phyloP scores from a whole-genome alignment of 2,888 invertebrate species.

The Rosalia funebris region DNA sequence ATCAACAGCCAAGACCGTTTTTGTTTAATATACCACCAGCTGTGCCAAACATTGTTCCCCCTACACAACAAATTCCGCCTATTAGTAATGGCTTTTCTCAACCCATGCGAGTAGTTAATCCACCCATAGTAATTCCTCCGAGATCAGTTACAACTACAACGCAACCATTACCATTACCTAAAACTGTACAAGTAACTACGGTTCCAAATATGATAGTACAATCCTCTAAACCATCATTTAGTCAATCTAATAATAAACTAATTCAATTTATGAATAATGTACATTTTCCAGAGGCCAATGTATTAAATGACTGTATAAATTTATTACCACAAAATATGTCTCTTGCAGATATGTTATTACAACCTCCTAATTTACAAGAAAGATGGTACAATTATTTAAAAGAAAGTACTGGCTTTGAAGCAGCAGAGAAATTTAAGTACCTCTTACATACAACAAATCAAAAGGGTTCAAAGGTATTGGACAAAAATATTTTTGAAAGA shows the following conservation, averaged over 20 bases:
- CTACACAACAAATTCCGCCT: conserved; percentile 35
- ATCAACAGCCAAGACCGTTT: conserved; percentile 45
- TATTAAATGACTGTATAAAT: conserved; percentile 58
- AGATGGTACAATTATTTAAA: conserved; percentile 68
- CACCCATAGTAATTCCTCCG: conserved; percentile 45
- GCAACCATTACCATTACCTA: conserved; percentile 36
- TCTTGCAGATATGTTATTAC: conserved; percentile 69
- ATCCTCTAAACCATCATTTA: background rate
- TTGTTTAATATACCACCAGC: conserved; percentile 44
- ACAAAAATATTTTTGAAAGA: conserved; percentile 48
- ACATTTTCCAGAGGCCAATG: conserved; percentile 65
- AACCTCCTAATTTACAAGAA: conserved; percentile 60
- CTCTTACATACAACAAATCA: conserved; percentile 55
- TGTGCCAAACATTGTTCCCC: conserved; percentile 40
- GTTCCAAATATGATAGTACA: conserved; percentile 24
- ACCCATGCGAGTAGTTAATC: conserved; percentile 50
- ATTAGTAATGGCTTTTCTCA: conserved; percentile 40
- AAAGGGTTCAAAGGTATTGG: conserved; percentile 48
- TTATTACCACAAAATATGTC: conserved; percentile 69
- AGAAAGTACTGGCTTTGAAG: conserved; percentile 66
- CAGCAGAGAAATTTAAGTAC: conserved; percentile 68
- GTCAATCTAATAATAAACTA: conserved; percentile 58
- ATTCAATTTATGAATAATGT: conserved; percentile 71
- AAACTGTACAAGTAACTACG: conserved; percentile 18
- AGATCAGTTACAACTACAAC: conserved; percentile 33